A percentile compares a stretch with the other conserved stretches of the same genome.
phyloP scores from a whole-genome alignment of 1,140 invertebrate genomes.

The Lepidotrigona ventralis region DNA sequence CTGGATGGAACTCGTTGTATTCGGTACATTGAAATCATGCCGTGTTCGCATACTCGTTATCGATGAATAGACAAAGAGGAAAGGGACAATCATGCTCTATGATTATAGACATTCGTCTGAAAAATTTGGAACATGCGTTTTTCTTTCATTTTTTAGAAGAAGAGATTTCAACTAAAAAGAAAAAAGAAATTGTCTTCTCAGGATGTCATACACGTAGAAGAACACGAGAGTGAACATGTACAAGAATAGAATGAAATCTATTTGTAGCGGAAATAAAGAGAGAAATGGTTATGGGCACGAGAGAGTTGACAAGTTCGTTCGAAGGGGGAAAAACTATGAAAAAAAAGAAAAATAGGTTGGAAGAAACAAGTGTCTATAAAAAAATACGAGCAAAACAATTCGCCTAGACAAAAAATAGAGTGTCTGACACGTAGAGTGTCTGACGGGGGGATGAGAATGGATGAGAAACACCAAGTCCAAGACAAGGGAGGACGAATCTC shows the following conservation, averaged over 20 bases:
- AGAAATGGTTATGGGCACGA: too few species aligned
- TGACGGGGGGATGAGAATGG: not conserved
- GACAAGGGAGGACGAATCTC: not conserved
- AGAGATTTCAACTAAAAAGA: not conserved
- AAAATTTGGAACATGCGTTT: not conserved
- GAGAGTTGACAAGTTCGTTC: not conserved
- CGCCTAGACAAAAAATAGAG: not conserved
- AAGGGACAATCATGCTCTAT: conserved; percentile 12
- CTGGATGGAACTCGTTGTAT: too few species aligned
- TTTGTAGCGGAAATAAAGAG: too few species aligned
- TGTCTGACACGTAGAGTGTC: not conserved
- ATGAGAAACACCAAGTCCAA: not conserved
- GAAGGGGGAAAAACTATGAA: not conserved
- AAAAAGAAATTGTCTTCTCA: not conserved
- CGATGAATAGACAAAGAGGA: not conserved
- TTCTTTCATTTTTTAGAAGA: too few species aligned
- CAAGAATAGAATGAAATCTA: not conserved
- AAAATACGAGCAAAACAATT: not conserved
- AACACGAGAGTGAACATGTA: not conserved
- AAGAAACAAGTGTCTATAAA: not conserved
- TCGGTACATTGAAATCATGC: too few species aligned
- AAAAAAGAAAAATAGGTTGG: not conserved
- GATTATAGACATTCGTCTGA: not conserved
- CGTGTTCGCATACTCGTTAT: too few species aligned
- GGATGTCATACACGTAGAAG: not conserved